phyloP scores from a whole-genome alignment of 2,888 invertebrate genomes.

The Metalampra italica region DNA sequence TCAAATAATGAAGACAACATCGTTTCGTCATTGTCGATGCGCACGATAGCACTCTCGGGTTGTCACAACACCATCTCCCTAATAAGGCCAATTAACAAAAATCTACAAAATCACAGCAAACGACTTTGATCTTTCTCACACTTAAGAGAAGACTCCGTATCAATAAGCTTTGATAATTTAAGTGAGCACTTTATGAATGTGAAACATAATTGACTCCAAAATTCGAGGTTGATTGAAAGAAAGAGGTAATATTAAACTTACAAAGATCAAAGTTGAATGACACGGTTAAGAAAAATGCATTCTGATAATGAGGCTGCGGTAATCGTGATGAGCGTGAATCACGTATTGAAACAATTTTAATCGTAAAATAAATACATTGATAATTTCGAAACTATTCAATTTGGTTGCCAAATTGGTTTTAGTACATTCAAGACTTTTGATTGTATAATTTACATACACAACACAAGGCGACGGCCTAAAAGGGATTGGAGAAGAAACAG shows the following conservation, averaged over 20 bases:
- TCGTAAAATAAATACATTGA: conserved; percentile 32
- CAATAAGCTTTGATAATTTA: conserved; percentile 21
- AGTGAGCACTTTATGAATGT: conserved; percentile 41
- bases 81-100: conserved; percentile 78
- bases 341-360: conserved; percentile 39
- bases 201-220: conserved; percentile 43
- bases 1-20: conserved; percentile 78
- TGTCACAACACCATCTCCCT: conserved; percentile 78
- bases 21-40: conserved; percentile 79
- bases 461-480: too few relatives aligned
- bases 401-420: conserved; percentile 14
- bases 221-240: conserved; percentile 60
- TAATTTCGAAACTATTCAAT: conserved; percentile 14
- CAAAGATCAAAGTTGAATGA: conserved; percentile 77
- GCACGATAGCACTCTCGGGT: conserved; percentile 76
- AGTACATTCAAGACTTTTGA: not conserved
- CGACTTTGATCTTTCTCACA: conserved; percentile 52
- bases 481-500: too few relatives aligned
- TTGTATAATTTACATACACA: too few relatives aligned
- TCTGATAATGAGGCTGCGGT: conserved; percentile 46
- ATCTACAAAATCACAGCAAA: conserved; percentile 37
- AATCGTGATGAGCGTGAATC: conserved; percentile 59
- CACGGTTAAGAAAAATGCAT: conserved; percentile 45
- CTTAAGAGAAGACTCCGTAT: conserved; percentile 33
- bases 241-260: conserved; percentile 55